Conservation (phyloP, 2,797 vertebrate species). For the Lycodopsis pacificus region DNA sequence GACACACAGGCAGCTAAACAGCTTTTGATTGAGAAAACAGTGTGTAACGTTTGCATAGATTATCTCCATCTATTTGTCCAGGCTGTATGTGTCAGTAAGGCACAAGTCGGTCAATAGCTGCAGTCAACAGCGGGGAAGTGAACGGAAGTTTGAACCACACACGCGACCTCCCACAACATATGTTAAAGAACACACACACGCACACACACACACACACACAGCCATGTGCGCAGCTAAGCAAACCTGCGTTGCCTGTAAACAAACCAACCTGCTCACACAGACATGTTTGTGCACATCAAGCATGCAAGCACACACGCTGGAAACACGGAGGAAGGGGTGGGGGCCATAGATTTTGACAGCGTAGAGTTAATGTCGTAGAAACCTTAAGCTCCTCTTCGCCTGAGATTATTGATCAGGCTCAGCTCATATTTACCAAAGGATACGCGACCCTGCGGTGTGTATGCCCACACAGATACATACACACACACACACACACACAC, state of each 20-base stretch:
- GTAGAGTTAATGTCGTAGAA: slow-evolving; percentile 71
- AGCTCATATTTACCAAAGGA: slow-evolving; percentile 72
- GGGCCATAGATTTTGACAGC: slow-evolving; percentile 50
- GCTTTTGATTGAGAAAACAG: slow-evolving; percentile 76
- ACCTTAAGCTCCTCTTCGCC: slow-evolving; percentile 68
- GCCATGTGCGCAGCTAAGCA: slow-evolving; percentile 30
- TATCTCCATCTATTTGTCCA: slow-evolving; percentile 79
- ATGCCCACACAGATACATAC: background rate
- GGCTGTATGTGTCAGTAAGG: slow-evolving; percentile 72
- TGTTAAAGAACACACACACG: slow-evolving; percentile 39
- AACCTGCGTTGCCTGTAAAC: slow-evolving; percentile 52
- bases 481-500: background rate
- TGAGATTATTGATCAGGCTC: slow-evolving; percentile 77
- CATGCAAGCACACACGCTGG: background rate
- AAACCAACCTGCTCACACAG: slow-evolving; percentile 41
- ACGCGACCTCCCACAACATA: background rate
- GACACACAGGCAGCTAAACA: slow-evolving; percentile 71
- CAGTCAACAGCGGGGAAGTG: slow-evolving; percentile 51
- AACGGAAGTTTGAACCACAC: background rate
- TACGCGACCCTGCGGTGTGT: slow-evolving; percentile 43
- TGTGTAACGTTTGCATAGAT: slow-evolving; percentile 74
- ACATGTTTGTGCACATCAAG: slow-evolving; percentile 36
- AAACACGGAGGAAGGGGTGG: slow-evolving; percentile 4
- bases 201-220: background rate
- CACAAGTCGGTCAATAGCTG: slow-evolving; percentile 61